Evolutionary conservation across 2,888 invertebrate genomes (phyloP).

Genomic region (Alloscopus bannaensis): DNA sequence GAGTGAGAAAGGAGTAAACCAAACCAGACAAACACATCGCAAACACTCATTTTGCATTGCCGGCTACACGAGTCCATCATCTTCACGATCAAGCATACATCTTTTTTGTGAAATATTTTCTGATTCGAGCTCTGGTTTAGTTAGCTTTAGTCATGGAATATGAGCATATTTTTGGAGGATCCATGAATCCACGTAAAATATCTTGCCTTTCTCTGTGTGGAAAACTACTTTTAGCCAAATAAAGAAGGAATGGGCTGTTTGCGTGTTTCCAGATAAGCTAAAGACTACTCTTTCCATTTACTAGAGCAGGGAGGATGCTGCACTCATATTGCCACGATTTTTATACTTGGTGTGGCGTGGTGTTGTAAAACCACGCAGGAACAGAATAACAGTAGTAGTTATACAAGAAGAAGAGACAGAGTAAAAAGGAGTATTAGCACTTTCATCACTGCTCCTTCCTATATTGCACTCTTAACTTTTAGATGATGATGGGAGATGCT

Average conservation of each 20-base stretch:
- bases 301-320: constrained; percentile 21
- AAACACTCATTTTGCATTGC: neutral
- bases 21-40: neutral
- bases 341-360: constrained; percentile 45
- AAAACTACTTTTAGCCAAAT: constrained; percentile 54
- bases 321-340: too few species aligned
- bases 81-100: neutral
- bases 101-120: constrained; percentile 6
- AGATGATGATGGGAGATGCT: constrained; percentile 29
- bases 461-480: constrained; percentile 20
- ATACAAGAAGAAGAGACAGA: constrained; percentile 7
- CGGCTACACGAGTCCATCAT: too few species aligned
- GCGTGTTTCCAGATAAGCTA: constrained; percentile 62
- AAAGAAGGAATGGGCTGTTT: constrained; percentile 56
- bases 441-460: constrained; percentile 27
- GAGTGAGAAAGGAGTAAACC: too few species aligned
- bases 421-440: constrained; percentile 23
- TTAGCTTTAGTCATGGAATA: constrained; percentile 20
- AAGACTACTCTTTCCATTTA: constrained; percentile 39
- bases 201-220: constrained; percentile 16
- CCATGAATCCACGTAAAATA: constrained; percentile 13
- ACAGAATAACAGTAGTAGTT: constrained; percentile 13
- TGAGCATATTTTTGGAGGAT: constrained; percentile 1
- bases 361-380: constrained; percentile 13
- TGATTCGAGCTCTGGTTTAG: constrained; percentile 38